Percentiles rank a stretch among this genome's conserved stretches.
Evolutionary conservation across 2,797 vertebrate genomes (phyloP).

Genomic region (Ficedula albicollis): DNA sequence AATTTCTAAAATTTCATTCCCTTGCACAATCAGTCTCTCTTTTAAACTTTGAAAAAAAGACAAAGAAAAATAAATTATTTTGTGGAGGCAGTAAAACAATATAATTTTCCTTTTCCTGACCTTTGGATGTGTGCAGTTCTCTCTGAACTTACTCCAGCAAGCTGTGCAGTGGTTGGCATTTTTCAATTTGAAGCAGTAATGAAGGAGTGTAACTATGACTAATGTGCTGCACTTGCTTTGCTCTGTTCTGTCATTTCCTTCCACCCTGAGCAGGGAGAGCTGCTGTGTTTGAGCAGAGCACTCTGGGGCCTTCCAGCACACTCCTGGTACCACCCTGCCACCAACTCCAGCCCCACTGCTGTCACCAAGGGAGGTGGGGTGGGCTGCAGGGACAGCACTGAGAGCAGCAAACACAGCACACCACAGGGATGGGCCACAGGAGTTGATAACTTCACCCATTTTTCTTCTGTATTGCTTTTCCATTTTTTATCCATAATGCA

Average conservation of each 20-base stretch:
- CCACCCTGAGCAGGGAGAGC: not conserved
- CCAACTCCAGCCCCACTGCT: not conserved
- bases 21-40: conserved; percentile 19
- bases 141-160: conserved; percentile 57
- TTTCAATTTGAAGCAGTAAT: conserved; percentile 65
- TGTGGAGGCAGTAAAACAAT: conserved; percentile 57
- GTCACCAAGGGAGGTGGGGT: not conserved
- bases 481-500: not conserved
- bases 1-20: conserved; percentile 53
- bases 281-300: not conserved
- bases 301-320: too few relatives aligned
- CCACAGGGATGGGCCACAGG: not conserved
- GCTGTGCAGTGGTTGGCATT: conserved; percentile 51
- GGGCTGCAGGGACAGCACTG: not conserved
- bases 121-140: conserved; percentile 53
- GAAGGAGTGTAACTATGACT: conserved; percentile 64
- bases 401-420: not conserved
- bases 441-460: not conserved
- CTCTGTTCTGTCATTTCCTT: conserved; percentile 48
- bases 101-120: conserved; percentile 67
- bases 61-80: conserved; percentile 44
- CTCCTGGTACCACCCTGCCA: too few relatives aligned
- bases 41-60: conserved; percentile 24
- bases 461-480: not conserved
- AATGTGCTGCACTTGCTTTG: conserved; percentile 10